Conservation (phyloP, 2,888 invertebrate species). For the Tolmerus cingulatus region DNA sequence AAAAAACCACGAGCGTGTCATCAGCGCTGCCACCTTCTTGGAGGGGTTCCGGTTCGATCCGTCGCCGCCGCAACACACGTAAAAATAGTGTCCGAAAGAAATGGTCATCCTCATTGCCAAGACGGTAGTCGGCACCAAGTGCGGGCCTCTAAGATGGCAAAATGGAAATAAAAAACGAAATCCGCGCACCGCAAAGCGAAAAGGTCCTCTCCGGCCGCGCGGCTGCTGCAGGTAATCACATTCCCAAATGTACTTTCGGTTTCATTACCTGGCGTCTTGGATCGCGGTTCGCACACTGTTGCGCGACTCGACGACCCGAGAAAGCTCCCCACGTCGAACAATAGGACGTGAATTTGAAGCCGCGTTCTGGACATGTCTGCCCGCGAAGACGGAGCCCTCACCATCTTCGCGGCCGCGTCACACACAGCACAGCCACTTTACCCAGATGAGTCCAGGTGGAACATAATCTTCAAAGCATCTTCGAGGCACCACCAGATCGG, state of each 20-base stretch:
- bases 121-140: neutral
- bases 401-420: neutral
- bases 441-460: neutral
- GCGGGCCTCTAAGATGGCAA: neutral
- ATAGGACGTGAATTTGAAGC: conserved; percentile 24
- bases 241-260: conserved; percentile 36
- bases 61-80: neutral
- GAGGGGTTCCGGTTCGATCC: conserved; percentile 31
- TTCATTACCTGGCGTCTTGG: neutral
- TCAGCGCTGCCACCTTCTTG: neutral
- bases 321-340: conserved; percentile 28
- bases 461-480: neutral
- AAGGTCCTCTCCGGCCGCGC: neutral
- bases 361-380: conserved; percentile 3
- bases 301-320: neutral
- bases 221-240: neutral
- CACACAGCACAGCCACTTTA: neutral
- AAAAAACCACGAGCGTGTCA: neutral
- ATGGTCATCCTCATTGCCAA: conserved; percentile 33
- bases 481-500: neutral
- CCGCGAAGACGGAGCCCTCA: neutral
- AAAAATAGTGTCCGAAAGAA: conserved; percentile 40
- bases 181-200: neutral
- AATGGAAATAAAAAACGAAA: neutral
- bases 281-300: neutral